A percentile compares a stretch with the other conserved stretches of the same genome.
Evolutionary conservation across 2,888 invertebrate genomes (phyloP).

Genomic region (Ophonus ardosiacus): DNA sequence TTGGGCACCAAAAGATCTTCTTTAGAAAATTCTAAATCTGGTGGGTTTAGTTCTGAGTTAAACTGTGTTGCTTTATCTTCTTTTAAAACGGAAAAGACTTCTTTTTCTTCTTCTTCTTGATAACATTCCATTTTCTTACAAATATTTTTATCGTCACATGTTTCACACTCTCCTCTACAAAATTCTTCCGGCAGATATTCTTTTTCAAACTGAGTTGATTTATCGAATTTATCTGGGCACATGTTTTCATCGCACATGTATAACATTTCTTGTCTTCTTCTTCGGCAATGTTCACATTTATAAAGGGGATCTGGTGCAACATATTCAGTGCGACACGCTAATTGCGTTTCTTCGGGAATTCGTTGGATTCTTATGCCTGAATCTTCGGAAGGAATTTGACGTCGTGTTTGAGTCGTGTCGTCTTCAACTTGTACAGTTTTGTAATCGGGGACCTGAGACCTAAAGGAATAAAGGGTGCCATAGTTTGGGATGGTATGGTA

Average conservation of each 20-base stretch:
- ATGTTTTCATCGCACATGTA: not conserved
- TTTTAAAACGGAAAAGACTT: not conserved
- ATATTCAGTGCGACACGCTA: not conserved
- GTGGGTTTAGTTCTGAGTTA: not conserved
- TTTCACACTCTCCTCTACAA: not conserved
- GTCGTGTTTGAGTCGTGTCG: too few species aligned
- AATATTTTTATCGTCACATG: not conserved
- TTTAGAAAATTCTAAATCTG: not conserved
- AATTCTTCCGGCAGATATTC: not conserved
- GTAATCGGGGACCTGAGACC: too few species aligned
- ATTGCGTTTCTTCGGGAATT: not conserved
- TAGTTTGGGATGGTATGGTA: too few species aligned
- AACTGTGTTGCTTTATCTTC: not conserved
- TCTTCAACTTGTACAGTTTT: too few species aligned
- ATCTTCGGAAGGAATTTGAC: too few species aligned
- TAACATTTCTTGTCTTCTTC: not conserved
- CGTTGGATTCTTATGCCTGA: too few species aligned
- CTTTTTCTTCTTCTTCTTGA: not conserved
- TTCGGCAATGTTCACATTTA: not conserved
- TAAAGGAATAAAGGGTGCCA: too few species aligned
- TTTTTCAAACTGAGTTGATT: not conserved
- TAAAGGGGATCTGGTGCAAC: not conserved
- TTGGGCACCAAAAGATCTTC: not conserved
- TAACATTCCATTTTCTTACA: not conserved
- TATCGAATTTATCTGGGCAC: not conserved